phyloP scores from a whole-genome alignment of 2,888 invertebrate species.

The Thereva unica region DNA sequence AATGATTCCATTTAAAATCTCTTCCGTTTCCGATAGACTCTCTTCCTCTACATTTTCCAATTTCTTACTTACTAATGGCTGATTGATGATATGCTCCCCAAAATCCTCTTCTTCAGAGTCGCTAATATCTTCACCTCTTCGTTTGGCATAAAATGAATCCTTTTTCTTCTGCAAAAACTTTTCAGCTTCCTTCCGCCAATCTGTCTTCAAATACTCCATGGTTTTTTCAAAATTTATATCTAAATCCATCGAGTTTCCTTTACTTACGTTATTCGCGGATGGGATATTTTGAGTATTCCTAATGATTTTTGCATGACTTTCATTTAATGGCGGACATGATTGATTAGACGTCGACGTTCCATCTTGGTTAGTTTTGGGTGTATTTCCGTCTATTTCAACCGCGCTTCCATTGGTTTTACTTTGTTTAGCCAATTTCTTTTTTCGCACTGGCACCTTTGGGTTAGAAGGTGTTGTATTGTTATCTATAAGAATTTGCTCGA shows the following conservation, averaged over 20 bases:
- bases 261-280: neutral
- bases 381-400: conserved; percentile 44
- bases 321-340: neutral
- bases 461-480: conserved; percentile 48
- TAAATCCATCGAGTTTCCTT: conserved; percentile 18
- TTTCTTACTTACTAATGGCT: neutral
- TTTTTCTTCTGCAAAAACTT: conserved; percentile 56
- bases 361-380: conserved; percentile 39
- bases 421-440: conserved; percentile 43
- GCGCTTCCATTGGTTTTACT: conserved; percentile 48
- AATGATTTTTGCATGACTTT: no score
- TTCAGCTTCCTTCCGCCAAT: conserved; percentile 55
- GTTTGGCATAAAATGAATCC: conserved; percentile 27
- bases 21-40: neutral
- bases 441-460: conserved; percentile 41
- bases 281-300: neutral
- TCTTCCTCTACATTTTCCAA: neutral
- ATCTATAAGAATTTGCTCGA: conserved; percentile 50
- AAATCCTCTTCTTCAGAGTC: neutral
- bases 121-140: neutral
- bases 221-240: conserved; percentile 53
- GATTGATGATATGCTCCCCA: neutral
- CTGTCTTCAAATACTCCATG: conserved; percentile 55
- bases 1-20: neutral
- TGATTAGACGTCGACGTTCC: neutral